These are phyloP conservation scores for Pleuronectes platessa DNA, from an alignment of 2,113 vertebrate species.

Conservation along the genomic window DNA sequence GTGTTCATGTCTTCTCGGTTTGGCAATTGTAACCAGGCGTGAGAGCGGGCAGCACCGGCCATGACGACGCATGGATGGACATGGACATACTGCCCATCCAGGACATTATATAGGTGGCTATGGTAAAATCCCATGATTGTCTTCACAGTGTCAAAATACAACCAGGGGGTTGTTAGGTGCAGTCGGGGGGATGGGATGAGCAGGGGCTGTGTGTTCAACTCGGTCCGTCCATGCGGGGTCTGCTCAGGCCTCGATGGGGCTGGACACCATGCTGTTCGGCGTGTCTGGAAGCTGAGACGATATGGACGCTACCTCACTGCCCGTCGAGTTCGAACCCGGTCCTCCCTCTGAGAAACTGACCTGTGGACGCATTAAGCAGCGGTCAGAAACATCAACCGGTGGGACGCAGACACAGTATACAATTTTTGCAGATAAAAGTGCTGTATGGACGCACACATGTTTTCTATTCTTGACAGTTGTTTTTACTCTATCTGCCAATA, in stretches of 20 bases:
- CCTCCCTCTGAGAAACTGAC: slow-evolving; percentile 98
- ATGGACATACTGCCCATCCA: not conserved
- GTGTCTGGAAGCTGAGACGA: slow-evolving; percentile 98
- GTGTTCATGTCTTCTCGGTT: slow-evolving; percentile 68
- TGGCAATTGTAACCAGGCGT: slow-evolving; percentile 86
- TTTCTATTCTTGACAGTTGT: no score
- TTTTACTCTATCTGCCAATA: no score
- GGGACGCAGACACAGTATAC: no score
- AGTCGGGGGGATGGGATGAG: slow-evolving; percentile 63
- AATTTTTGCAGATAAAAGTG: no score
- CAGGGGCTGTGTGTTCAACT: slow-evolving; percentile 13
- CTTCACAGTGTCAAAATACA: slow-evolving; percentile 98
- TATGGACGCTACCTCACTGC: slow-evolving; percentile 99
- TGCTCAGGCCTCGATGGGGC: slow-evolving; percentile 97
- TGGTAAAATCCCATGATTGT: slow-evolving; percentile 96
- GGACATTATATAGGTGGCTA: slow-evolving; percentile 57
- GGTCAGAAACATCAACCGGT: not conserved
- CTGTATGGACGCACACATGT: no score
- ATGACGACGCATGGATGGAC: slow-evolving; percentile 43
- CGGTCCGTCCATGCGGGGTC: slow-evolving; percentile 36
- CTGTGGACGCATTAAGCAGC: slow-evolving; percentile 69
- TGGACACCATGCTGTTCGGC: slow-evolving; percentile 99
- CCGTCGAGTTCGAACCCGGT: slow-evolving; percentile 97
- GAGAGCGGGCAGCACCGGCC: slow-evolving; percentile 86
- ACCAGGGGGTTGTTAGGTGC: slow-evolving; percentile 87